Conservation (phyloP, 2,113 vertebrate genomes). For the Eurystomus gularis region DNA sequence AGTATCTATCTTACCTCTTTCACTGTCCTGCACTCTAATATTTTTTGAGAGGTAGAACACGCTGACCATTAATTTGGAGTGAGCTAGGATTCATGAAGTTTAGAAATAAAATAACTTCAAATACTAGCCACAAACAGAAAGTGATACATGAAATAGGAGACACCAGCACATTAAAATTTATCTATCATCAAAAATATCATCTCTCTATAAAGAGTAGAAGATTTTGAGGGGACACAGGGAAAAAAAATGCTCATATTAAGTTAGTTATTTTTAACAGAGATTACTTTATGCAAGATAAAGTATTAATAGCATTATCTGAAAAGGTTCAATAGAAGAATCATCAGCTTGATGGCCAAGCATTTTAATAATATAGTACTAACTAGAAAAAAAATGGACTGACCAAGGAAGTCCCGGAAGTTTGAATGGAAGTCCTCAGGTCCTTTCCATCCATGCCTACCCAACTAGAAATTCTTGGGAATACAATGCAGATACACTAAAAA, state of each 20-base stretch:
- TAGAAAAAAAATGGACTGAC: background rate
- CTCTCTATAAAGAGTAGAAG: background rate
- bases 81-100: background rate
- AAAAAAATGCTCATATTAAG: background rate
- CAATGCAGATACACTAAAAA: background rate
- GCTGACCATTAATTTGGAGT: background rate
- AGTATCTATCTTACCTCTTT: background rate
- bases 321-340: background rate
- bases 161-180: background rate
- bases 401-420: background rate
- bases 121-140: background rate
- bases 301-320: background rate
- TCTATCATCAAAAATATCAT: background rate
- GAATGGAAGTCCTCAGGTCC: background rate
- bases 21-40: background rate
- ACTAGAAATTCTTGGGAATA: background rate
- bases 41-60: background rate
- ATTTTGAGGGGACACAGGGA: rapidly evolving
- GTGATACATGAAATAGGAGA: background rate
- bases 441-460: background rate
- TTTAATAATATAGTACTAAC: background rate
- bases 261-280: background rate
- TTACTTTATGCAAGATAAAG: background rate
- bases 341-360: background rate
- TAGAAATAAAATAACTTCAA: background rate